phyloP scores from a whole-genome alignment of 2,888 invertebrate genomes.

The Erebia palarica region DNA sequence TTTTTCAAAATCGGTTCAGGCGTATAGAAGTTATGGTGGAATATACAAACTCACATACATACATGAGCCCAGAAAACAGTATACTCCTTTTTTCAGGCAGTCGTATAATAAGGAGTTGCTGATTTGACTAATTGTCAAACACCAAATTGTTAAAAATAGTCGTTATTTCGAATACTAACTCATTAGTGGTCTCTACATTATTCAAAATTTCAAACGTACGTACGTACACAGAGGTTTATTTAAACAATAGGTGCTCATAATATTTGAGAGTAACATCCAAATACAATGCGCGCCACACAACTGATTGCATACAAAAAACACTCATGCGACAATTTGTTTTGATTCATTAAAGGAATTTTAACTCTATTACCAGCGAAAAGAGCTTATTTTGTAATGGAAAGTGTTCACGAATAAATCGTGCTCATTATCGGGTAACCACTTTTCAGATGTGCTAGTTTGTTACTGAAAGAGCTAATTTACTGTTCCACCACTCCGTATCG shows the following conservation, averaged over 20 bases:
- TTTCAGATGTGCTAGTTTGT: slow-evolving; percentile 30
- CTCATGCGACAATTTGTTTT: slow-evolving; percentile 5
- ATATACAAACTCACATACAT: no score
- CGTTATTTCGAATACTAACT: background rate
- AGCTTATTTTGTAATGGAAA: background rate
- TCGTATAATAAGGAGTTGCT: no score
- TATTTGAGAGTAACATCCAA: slow-evolving; percentile 6
- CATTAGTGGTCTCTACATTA: background rate
- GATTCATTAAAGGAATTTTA: background rate
- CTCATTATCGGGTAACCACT: slow-evolving; percentile 30
- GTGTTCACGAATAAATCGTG: slow-evolving; percentile 14
- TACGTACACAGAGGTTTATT: background rate
- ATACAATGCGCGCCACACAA: background rate
- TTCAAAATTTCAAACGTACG: no score
- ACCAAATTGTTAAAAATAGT: no score
- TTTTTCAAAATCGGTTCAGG: no score
- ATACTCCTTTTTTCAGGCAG: no score
- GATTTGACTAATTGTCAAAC: no score
- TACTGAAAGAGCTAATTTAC: slow-evolving; percentile 32
- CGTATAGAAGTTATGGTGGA: no score
- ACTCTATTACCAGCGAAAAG: background rate
- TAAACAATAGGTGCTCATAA: slow-evolving; percentile 1
- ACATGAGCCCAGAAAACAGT: no score
- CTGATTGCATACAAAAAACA: slow-evolving; percentile 20
- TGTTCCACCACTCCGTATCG: slow-evolving; percentile 24